Evolutionary conservation across 2,113 vertebrate genomes (phyloP), one percentile per base, ranked within the genome.

Genomic region (Tympanuchus pallidicinctus): DNA sequence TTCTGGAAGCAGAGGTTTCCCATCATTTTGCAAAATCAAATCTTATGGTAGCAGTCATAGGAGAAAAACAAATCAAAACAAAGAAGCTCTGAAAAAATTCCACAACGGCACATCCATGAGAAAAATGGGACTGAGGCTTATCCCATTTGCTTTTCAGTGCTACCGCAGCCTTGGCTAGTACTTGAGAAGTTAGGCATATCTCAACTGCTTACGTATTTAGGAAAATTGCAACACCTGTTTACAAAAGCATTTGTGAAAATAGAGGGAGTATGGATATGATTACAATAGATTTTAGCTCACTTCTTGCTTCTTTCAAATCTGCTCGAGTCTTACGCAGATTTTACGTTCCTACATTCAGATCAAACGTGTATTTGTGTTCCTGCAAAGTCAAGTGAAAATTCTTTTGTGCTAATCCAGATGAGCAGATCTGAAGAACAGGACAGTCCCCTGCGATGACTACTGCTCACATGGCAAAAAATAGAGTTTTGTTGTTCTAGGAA

Each of bases 301-400:
- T 48, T 72, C 19, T 76, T 34, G 14, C 10, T 88, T 59, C 14
- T 82, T 21, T 93, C 59, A 86, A 57, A 75, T 69, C 52, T 90
- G 42, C n/a, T 76, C 0, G 0, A 70, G 32, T 45, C 36, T 56
- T 38, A 24, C 7, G 54, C 1, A 2, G 40, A 34, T 43, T 73
- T 67, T 32, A 18, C 82, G 82, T 67, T 75, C 36, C 17, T 28
- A 32, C 56, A 79, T 90, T 63, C 70, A 20, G 42, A 91, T 69
- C 24, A 71, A 83, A 89, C 13, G 3, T 3, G 13, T 32, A 66
- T 0, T 0, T 3, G 6, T 27, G 47, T 20, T 74, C 72, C 28
- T 70, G 25, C 11, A 56, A 72, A 66, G 32, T 34, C 52, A 50
- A 54, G 77, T 86, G 18, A 30, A 63, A 2, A 8, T 10, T 79